phyloP scores from a whole-genome alignment of 2,888 invertebrate species.

The Clitarchus hookeri region DNA sequence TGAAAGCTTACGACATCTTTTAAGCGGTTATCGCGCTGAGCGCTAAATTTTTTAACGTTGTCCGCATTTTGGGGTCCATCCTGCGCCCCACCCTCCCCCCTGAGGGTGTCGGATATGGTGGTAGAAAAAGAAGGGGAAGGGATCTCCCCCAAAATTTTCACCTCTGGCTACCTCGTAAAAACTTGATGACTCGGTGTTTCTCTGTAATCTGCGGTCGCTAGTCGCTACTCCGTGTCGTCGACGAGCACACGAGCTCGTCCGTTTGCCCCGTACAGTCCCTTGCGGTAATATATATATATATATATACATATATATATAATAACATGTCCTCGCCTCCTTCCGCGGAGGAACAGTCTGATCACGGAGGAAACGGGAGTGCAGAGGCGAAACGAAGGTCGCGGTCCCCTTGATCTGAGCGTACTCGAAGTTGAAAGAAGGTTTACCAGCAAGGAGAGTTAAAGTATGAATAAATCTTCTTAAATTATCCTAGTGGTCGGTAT shows the following conservation, averaged over 20 bases:
- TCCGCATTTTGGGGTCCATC: neutral
- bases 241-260: neutral
- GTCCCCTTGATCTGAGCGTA: no score
- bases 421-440: no score
- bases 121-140: neutral
- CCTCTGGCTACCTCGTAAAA: neutral
- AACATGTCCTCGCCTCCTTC: no score
- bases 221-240: no score
- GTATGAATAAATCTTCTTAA: no score
- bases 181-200: neutral
- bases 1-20: slow-evolving; percentile 1
- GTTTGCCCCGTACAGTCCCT: no score
- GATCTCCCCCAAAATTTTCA: neutral
- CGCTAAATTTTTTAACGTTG: slow-evolving; percentile 1
- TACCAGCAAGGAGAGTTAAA: no score
- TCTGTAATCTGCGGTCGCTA: neutral
- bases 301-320: neutral
- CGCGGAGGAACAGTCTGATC: no score
- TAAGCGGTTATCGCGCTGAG: slow-evolving; percentile 9
- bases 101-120: neutral
- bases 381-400: no score
- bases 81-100: neutral
- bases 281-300: no score
- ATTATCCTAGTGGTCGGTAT: no score
- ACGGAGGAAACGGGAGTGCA: no score